Evolutionary conservation across 2,888 invertebrate genomes (phyloP), one percentile per base, ranked within the genome.

Genomic region (Therioaphis trifolii): DNA sequence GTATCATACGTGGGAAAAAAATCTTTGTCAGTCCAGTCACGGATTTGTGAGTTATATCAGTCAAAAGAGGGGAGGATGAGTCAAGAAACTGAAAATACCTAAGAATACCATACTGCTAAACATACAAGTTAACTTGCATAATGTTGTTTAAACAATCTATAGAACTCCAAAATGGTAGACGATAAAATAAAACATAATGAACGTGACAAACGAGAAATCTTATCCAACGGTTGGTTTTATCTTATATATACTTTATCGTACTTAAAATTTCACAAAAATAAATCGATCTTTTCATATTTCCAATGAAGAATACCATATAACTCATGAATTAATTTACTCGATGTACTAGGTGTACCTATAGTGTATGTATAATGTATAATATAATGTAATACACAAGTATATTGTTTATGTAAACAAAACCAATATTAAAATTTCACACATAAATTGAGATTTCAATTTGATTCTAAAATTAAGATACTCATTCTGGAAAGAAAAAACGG

Each of bases 11-110:
- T 78, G 15, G 68, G n/a, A 49, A 69, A 79, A 79, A n/a, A n/a
- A 40, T 69, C 52, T n/a, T 79, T 79, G 78, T 79, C 55, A 69
- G 78, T 79, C 55, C 55, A 24, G 78, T 79, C 78, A 79, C 68
- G 78, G 68, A 79, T 40, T 43, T n/a, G 52, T 68, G 40, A 79
- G 27, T 69, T 68, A 78, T 68, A 55, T 43, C 55, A 27, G 14
- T 55, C 68, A 69, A 12, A 46, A 52, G 55, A 43, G 12, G 52
- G 29, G 40, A 43, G 40, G 46, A 43, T 27, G 68, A 66, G 49
- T 66, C 21, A 77, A 66, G 77, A 79, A 78, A 68, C 78, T 52
- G 40, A 78, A 78, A 78, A 68, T 55, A 69, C 24, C 68, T 21
- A n/a, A 55, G 55, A 43, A 72, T 72, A 66, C 66, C n/a, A n/a